Evolutionary conservation across 2,888 invertebrate genomes (phyloP), one percentile per base, ranked within the genome.

Genomic region (Hylaea fasciaria): DNA sequence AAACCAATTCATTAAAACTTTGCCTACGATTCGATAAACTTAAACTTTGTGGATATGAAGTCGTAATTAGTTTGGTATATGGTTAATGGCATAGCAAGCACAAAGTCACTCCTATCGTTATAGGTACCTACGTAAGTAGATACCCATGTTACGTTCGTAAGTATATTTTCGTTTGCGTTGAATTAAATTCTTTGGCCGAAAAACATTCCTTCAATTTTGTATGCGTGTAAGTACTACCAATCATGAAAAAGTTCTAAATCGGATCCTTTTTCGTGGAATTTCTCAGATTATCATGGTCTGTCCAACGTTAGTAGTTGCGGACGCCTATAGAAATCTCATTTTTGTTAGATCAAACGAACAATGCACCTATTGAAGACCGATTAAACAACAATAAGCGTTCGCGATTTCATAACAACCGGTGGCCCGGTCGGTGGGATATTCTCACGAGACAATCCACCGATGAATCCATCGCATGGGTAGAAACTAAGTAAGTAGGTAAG

Each of bases 371-470:
- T 87, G 86, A 87, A 74, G 64, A 74, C 69, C 78, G 80, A 83
- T 86, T 85, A 84, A 82, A 86, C 78, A 85, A 87, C 86, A 89
- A 86, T 83, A 78, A 78, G 70, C 76, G 77, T 77, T 80, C 70
- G 78, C 71, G 81, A 86, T 87, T 87, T 87, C 85, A 83, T 85
- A 87, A 89, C 82, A 86, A 85, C 81, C 71, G 81, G 74, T 79
- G 81, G 78, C n/a, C n/a, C n/a, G n/a, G n/a, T n/a, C n/a, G n/a
- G n/a, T n/a, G n/a, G 74, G 77, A 85, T 83, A 81, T 85, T 89
- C 87, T 83, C 89, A 89, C 86, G 83, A 87, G 81, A 80, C 76
- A 70, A 62, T 70, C 61, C 39, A 45, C 68, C 68, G 61, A 75
- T 74, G n/a, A n/a, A n/a, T n/a, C n/a, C n/a, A 72, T 78, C 76